Evolutionary conservation across 2,888 invertebrate species (phyloP), one percentile per base, ranked within the genome.

Genomic region (Apotomis turbidana): DNA sequence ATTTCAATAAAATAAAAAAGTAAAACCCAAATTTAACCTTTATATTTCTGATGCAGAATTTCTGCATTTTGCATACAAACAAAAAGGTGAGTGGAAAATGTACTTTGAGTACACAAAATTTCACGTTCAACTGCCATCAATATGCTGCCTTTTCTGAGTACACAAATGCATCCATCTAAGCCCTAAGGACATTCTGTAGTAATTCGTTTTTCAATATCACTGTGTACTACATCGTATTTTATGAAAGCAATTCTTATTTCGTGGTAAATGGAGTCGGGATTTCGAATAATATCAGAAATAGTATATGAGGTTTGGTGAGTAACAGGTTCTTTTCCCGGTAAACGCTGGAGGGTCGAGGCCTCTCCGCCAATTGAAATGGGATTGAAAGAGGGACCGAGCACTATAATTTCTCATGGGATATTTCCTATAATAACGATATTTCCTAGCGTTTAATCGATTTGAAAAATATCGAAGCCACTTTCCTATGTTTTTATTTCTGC

Each of bases 371-470:
- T 71, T 68, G 71, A 68, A 68, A 67, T 55, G 68, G 62, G 62
- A 71, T 71, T 71, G 71, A 57, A 68, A 71, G 60, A 71, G 58
- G 59, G 58, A 52, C 61, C 68, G 68, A 27, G 68, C 64, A 71
- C 71, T 58, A 68, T 71, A 71, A 71, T 71, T 71, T 68, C 71
- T 68, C 71, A 62, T 51, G 68, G 71, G 71, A 71, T 67, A 68
- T 71, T 36, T 62, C 57, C 54, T 62, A 51, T 67, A 68, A 71
- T 68, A 71, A 68, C 71, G 27, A 71, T 67, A 71, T 71, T 68
- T 71, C 61, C 55, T 36, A 13, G 57, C 57, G 36, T 41, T 52
- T 62, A 71, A 71, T 67, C 71, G 66, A 67, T 41, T 62, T 49
- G 36, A 54, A 52, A 44, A 54, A 60, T 55, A 54, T 54, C 10